Percentiles rank a stretch among this genome's conserved stretches.
phyloP scores from a whole-genome alignment of 1,140 invertebrate species.

The Camponotus floridanus region DNA sequence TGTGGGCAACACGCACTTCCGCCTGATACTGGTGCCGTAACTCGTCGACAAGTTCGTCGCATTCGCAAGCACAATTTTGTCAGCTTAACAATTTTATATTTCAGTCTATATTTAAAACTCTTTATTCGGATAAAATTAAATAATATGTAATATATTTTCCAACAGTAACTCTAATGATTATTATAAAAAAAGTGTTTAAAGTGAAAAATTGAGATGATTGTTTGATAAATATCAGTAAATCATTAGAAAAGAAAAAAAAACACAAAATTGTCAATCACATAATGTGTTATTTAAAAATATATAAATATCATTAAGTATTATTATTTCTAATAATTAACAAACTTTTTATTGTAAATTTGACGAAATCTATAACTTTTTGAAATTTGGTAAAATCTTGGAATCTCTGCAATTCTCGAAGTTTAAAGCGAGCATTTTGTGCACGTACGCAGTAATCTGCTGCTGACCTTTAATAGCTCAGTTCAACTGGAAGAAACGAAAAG shows the following conservation, averaged over 20 bases:
- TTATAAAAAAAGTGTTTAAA: not conserved
- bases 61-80: conserved; percentile 32
- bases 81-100: not conserved
- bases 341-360: too few species aligned
- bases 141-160: not conserved
- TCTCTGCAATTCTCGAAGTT: not conserved
- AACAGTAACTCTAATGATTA: not conserved
- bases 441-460: conserved; percentile 31
- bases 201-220: not conserved
- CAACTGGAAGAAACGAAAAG: conserved; percentile 51
- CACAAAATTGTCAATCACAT: not conserved
- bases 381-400: not conserved
- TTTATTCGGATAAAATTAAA: not conserved
- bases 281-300: not conserved
- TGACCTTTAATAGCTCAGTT: conserved; percentile 51
- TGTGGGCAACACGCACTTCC: conserved; percentile 72
- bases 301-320: not conserved
- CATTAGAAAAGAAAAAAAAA: not conserved
- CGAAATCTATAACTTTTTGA: too few species aligned
- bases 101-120: not conserved
- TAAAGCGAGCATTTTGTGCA: not conserved
- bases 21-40: conserved; percentile 47
- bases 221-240: not conserved
- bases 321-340: not conserved
- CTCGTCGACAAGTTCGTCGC: conserved; percentile 42